Evolutionary conservation across 2,888 invertebrate genomes (phyloP), one percentile per base, ranked within the genome.

Genomic region (Andricus curvator): DNA sequence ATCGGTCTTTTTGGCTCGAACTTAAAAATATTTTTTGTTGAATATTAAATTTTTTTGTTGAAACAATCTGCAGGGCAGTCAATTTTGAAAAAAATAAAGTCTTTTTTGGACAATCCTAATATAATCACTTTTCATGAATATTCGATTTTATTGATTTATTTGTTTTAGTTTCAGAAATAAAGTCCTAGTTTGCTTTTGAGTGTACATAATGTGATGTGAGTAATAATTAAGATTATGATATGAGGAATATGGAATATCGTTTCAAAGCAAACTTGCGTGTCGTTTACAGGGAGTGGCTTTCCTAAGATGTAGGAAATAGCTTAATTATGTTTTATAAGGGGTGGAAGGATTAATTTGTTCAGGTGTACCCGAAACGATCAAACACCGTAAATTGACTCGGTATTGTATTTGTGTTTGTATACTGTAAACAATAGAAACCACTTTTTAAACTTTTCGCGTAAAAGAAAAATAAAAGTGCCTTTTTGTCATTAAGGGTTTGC

Each of bases 291-390:
- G 74, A 74, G 74, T 56, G 74, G 74, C 74, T 74, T 56, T 56
- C 56, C 74, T 56, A 33, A 74, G 56, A 60, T 74, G 74, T 74
- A n/a, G 22, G 33, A 74, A 74, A 60, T 56, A 74, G n/a, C 33
- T 74, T 74, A 74, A 74, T 74, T 74, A 13, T 74, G 56, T 74
- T 78, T 48, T 51, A n/a, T 25, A 29, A 77, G 64, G 22, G 77
- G 44, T 17, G 60, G 17, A n/a, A 48, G 4, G n/a, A 51, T 44
- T 44, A 51, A 70, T 85, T 84, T 83, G 80, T 81, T 80, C 80
- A 70, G 81, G 48, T 76, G 77, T 78, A 29, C 29, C 78, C 66
- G 29, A 56, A 33, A 22, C 29, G 80, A 41, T 33, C 13, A 48
- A 17, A 51, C 48, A 70, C 25, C 15, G 3, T 48, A 29, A 64